Evolutionary conservation across 2,888 invertebrate genomes (phyloP).

Genomic region (Rhingia rostrata): DNA sequence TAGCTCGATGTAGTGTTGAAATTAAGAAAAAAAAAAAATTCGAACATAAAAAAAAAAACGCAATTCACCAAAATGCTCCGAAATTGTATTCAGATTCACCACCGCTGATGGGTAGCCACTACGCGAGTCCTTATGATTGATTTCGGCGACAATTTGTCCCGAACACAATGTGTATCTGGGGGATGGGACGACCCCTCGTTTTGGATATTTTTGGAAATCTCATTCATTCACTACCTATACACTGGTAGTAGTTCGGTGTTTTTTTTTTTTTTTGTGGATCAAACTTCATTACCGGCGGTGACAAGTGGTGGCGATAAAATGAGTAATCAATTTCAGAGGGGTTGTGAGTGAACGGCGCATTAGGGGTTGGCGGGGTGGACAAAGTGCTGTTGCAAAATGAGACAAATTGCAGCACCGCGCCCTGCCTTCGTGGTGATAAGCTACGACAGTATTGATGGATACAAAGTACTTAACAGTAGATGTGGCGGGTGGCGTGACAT

Average conservation of each 20-base stretch:
- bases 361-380: slow-evolving; percentile 5
- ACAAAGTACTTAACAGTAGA: slow-evolving; percentile 28
- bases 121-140: slow-evolving; percentile 13
- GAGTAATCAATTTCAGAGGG: slow-evolving; percentile 24
- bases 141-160: slow-evolving; percentile 34
- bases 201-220: neutral
- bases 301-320: slow-evolving; percentile 23
- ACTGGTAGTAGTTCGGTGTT: neutral
- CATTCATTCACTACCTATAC: too few relatives aligned
- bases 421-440: slow-evolving; percentile 18
- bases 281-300: neutral
- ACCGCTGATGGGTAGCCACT: neutral
- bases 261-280: neutral
- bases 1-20: slow-evolving; percentile 5
- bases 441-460: slow-evolving; percentile 18
- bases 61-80: neutral
- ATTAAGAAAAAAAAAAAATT: slow-evolving; percentile 29
- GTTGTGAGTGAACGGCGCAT: neutral
- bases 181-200: neutral
- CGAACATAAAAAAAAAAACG: neutral
- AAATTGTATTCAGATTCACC: neutral
- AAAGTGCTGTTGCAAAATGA: slow-evolving; percentile 13
- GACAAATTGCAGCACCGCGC: slow-evolving; percentile 9
- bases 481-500: slow-evolving; percentile 15
- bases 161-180: neutral